Evolutionary conservation across 1,140 invertebrate species (phyloP), one percentile per base, ranked within the genome.

Genomic region (Eriocheir sinensis): DNA sequence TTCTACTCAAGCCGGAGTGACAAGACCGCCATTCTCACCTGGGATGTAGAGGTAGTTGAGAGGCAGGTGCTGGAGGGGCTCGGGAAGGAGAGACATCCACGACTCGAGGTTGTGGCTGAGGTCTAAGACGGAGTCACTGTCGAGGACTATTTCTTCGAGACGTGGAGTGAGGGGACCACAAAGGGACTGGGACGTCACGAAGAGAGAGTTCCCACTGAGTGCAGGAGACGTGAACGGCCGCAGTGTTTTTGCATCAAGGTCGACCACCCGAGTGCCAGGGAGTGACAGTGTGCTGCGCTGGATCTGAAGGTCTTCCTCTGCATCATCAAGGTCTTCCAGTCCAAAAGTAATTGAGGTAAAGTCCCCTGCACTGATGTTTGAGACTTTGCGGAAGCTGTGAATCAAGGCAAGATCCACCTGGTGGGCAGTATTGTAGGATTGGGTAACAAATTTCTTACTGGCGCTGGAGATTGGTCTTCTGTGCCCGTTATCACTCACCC

Each of bases 41-140:
- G 94, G 94, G 21, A 94, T 94, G 81, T 85, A 94, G 48, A 94
- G 94, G 44, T 94, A 81, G 81, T 94, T 94, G 89, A 94, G 81
- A 21, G 89, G 94, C 21, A 94, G 27, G 17, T 32, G 38, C 44
- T 91, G 89, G n/a, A 94, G 81, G 3, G 40, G 8, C 27, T 32
- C 41, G 3, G 89, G 89, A 27, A 94, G 89, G 81, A 30, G 30
- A 1, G 89, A 60, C 94, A 94, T 94, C 94, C 94, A 94, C 12
- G n/a, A 72, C 53, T 94, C 94, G 0, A 92, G 90, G 48, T 94
- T 83, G 15, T 48, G 38, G 4, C 34, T 48, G 6, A 38, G 12
- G 34, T 17, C 44, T 38, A 17, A 36, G 17, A 89, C 0, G 34
- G 34, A 12, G 9, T 32, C 93, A 40, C 17, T 4, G 27, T 44